Conservation (phyloP, 2,888 invertebrate genomes). For the Mesoligia furuncula region DNA sequence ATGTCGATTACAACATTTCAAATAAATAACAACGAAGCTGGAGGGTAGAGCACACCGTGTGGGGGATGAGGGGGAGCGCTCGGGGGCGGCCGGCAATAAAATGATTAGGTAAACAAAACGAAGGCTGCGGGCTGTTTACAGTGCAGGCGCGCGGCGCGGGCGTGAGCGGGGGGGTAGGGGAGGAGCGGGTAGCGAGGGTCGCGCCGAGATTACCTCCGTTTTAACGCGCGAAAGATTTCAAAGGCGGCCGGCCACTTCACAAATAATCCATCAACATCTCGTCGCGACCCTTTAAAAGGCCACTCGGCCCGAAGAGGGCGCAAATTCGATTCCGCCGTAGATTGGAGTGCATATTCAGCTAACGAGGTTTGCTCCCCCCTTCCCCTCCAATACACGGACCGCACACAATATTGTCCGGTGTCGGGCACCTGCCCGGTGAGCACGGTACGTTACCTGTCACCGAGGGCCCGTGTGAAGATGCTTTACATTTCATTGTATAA, state of each 20-base stretch:
- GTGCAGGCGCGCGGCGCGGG: conserved; percentile 60
- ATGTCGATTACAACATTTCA: conserved; percentile 75
- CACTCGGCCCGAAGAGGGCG: conserved; percentile 74
- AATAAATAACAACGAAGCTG: conserved; percentile 75
- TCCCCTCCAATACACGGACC: conserved; percentile 18
- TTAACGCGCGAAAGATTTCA: conserved; percentile 90
- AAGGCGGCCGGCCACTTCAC: conserved; percentile 88
- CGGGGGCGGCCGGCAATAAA: conserved; percentile 78
- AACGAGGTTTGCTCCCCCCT: conserved; percentile 79
- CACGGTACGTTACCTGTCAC: conserved; percentile 2
- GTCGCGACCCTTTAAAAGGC: conserved; percentile 79
- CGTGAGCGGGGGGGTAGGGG: conserved; percentile 40
- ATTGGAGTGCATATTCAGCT: conserved; percentile 89
- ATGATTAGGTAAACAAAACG: conserved; percentile 89
- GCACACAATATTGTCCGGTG: conserved; percentile 35
- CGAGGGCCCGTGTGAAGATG: background rate
- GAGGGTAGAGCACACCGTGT: conserved; percentile 44
- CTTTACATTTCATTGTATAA: conserved; percentile 18
- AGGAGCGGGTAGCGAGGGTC: conserved; percentile 63
- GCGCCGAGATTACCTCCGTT: conserved; percentile 88
- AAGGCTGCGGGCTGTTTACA: conserved; percentile 80
- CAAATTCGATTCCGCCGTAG: conserved; percentile 86
- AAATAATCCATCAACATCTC: conserved; percentile 89
- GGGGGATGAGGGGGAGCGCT: conserved; percentile 55
- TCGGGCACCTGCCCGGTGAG: conserved; percentile 33